Evolutionary conservation across 2,797 vertebrate species (phyloP), one percentile per base, ranked within the genome.

Genomic region (Sarcoramphus papa): DNA sequence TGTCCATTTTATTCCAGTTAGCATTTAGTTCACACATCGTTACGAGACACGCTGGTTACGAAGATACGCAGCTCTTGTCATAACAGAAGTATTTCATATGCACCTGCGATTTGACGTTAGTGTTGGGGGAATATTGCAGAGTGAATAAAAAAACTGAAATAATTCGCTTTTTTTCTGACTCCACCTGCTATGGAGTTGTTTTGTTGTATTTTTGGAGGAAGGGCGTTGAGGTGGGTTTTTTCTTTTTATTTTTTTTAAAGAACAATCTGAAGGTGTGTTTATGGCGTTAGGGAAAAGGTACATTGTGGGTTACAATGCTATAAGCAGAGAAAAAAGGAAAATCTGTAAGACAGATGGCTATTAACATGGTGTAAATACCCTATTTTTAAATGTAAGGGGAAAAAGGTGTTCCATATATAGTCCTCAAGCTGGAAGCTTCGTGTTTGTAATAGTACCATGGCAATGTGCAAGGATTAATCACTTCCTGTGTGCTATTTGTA

Each of bases 1-100:
- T 88, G 91, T 93, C 97, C 97, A 90, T 93, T 96, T 96, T 95
- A 43, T 96, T 96, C 94, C 88, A 97, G 97, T 98, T 97, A 98
- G 93, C 96, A 95, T 98, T 98, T 95, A 93, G 94, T 96, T 98
- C 98, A 96, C 97, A 98, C 97, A 87, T 98, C 93, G 9, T 98
- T 98, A 97, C 60, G 86, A 96, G 95, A 97, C 98, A 94, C 68
- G 31, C 93, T 83, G 57, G 85, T 97, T 96, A 91, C 54, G 31
- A 92, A 97, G 97, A 97, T 95, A 95, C 82, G 6, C 94, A 97
- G 97, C 91, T 85, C 95, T 97, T 97, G 97, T 98, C 96, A 97
- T 94, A 96, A 96, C 95, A 96, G 90, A 97, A 96, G 65, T 96
- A 97, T 97, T 97, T 94, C 9, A 7, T 65, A 40, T 94, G 96